Evolutionary conservation across 2,888 invertebrate species (phyloP).

Genomic region (Spisula solida): DNA sequence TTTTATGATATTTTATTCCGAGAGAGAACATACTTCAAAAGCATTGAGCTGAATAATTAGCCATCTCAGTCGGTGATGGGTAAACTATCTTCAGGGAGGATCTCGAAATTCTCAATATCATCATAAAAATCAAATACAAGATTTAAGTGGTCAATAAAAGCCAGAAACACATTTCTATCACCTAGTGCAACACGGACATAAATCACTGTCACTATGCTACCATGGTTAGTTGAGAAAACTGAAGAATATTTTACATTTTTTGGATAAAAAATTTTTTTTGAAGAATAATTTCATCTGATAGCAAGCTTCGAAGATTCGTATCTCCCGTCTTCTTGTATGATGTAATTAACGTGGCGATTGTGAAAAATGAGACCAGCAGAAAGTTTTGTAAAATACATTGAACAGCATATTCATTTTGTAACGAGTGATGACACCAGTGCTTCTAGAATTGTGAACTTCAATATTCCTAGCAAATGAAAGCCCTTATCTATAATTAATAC

Average conservation of each 20-base stretch:
- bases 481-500: slow-evolving; percentile 76
- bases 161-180: slow-evolving; percentile 26
- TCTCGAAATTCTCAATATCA: neutral
- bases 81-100: neutral
- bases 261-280: slow-evolving; percentile 31
- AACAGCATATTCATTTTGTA: slow-evolving; percentile 60
- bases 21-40: neutral
- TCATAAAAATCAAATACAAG: slow-evolving; percentile 11
- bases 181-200: slow-evolving; percentile 21
- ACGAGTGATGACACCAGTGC: slow-evolving; percentile 51
- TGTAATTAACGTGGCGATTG: slow-evolving; percentile 34
- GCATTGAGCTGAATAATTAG: neutral
- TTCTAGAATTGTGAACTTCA: slow-evolving; percentile 61
- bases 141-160: slow-evolving; percentile 22
- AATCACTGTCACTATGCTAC: slow-evolving; percentile 28
- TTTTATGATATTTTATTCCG: neutral
- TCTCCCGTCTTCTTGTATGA: slow-evolving; percentile 8
- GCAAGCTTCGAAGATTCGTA: neutral
- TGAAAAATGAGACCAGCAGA: slow-evolving; percentile 38
- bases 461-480: slow-evolving; percentile 70
- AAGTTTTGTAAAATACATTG: slow-evolving; percentile 29
- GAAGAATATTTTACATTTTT: slow-evolving; percentile 3
- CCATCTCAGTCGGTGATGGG: neutral
- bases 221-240: neutral
- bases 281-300: neutral